A percentile compares a stretch with the other conserved stretches of the same genome.
These are phyloP conservation scores for Eupithecia pulchellata DNA, from an alignment of 2,888 invertebrate species.

Conservation along the genomic window DNA sequence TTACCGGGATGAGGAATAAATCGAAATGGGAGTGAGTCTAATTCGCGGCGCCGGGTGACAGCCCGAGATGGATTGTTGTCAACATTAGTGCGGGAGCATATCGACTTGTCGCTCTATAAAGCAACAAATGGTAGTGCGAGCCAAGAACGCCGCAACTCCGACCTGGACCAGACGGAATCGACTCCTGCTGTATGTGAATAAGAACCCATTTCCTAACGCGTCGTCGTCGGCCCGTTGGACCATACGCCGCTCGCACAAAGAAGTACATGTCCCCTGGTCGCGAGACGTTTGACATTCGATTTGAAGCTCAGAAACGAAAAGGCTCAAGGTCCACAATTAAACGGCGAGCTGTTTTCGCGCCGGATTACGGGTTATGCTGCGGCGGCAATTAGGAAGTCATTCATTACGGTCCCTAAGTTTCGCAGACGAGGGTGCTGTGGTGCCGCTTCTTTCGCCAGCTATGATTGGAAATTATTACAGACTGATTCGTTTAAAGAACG, in stretches of 20 bases:
- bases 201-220: constrained; percentile 54
- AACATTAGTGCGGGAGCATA: constrained; percentile 82
- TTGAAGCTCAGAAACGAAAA: constrained; percentile 75
- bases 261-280: constrained; percentile 69
- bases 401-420: constrained; percentile 85
- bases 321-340: constrained; percentile 80
- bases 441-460: constrained; percentile 66
- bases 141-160: constrained; percentile 33
- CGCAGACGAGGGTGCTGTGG: constrained; percentile 83
- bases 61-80: constrained; percentile 82
- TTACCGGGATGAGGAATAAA: constrained; percentile 72
- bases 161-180: constrained; percentile 45
- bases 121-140: constrained; percentile 40
- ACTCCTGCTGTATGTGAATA: constrained; percentile 57
- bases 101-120: constrained; percentile 76
- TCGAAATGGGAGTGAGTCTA: constrained; percentile 82
- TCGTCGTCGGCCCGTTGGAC: neutral
- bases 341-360: constrained; percentile 68
- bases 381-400: constrained; percentile 85
- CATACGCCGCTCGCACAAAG: constrained; percentile 59
- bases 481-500: constrained; percentile 57
- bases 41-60: constrained; percentile 82
- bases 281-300: constrained; percentile 75
- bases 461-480: constrained; percentile 60
- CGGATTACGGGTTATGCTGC: constrained; percentile 80